Evolutionary conservation across 1,140 invertebrate species (phyloP).

Genomic region (Pararge aegeria): DNA sequence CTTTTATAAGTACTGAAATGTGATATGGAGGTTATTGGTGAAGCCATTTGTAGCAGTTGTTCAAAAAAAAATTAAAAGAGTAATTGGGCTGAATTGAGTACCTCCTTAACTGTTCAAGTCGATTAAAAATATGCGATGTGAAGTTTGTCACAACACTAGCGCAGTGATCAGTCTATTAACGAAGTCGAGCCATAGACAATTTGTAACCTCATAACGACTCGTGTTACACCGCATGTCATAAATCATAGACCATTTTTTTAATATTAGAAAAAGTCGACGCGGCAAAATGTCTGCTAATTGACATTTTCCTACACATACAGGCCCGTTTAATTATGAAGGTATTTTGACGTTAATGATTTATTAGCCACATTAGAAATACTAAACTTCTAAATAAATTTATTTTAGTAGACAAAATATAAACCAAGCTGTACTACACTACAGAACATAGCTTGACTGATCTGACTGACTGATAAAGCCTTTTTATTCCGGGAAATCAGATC

Average conservation of each 20-base stretch:
- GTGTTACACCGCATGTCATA: constrained; percentile 53
- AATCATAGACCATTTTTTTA: constrained; percentile 60
- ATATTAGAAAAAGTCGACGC: constrained; percentile 40
- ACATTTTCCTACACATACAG: constrained; percentile 52
- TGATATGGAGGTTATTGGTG: too few relatives aligned
- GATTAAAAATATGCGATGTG: neutral
- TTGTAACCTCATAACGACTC: constrained; percentile 64
- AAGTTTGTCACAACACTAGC: constrained; percentile 29
- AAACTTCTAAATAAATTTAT: too few relatives aligned
- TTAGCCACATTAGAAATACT: constrained; percentile 9
- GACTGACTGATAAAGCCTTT: too few relatives aligned
- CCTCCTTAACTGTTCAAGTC: neutral
- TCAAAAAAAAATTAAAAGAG: too few relatives aligned
- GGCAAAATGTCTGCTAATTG: constrained; percentile 68
- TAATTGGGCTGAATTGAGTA: too few relatives aligned
- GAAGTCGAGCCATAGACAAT: constrained; percentile 53
- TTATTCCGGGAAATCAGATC: too few relatives aligned
- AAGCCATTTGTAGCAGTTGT: too few relatives aligned
- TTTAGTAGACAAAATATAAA: too few relatives aligned
- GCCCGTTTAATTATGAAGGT: constrained; percentile 36
- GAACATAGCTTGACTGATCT: too few relatives aligned
- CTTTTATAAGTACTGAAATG: too few relatives aligned
- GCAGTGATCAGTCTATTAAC: constrained; percentile 38
- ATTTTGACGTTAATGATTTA: constrained; percentile 31
- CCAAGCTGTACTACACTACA: too few relatives aligned